Conservation (phyloP, 64 coral and sea anemone genomes). For the Montipora sp. region DNA sequence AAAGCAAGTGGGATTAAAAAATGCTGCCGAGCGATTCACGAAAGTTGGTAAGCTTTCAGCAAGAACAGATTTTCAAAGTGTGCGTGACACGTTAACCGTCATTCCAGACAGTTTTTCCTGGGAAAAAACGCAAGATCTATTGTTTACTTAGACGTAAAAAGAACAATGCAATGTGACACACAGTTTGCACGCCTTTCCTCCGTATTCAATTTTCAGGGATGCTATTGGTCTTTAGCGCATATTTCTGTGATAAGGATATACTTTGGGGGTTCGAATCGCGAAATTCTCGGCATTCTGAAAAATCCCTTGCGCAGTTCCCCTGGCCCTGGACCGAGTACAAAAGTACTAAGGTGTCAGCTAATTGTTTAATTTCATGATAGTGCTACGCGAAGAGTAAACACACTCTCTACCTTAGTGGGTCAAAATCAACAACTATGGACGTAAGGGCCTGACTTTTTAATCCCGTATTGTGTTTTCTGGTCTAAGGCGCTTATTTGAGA, state of each 20-base stretch:
- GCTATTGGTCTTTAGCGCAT: constrained; percentile 22
- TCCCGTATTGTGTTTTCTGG: constrained; percentile 35
- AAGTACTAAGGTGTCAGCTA: neutral
- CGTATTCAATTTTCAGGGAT: neutral
- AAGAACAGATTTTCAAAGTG: neutral
- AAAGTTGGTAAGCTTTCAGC: constrained; percentile 37
- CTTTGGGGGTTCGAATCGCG: constrained; percentile 2
- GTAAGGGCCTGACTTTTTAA: constrained; percentile 52
- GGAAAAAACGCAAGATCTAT: neutral
- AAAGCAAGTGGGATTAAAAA: constrained; percentile 8
- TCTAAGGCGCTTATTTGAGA: constrained; percentile 42
- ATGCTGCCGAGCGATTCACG: constrained; percentile 29
- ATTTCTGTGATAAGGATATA: constrained; percentile 26
- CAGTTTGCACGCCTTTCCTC: constrained; percentile 34
- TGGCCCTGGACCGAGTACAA: neutral
- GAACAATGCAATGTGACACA: constrained; percentile 13
- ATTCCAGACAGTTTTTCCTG: neutral
- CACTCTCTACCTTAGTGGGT: neutral
- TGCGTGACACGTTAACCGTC: constrained; percentile 6
- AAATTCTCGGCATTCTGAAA: constrained; percentile 6
- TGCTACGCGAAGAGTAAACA: neutral
- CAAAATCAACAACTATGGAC: constrained; percentile 54
- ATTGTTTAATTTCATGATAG: neutral
- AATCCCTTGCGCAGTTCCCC: neutral
- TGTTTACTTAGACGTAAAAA: neutral